Percentiles rank a stretch among this genome's conserved stretches.
These are phyloP conservation scores for Hypomecis atomaria DNA, from an alignment of 2,888 invertebrate species.

Conservation along the genomic window DNA sequence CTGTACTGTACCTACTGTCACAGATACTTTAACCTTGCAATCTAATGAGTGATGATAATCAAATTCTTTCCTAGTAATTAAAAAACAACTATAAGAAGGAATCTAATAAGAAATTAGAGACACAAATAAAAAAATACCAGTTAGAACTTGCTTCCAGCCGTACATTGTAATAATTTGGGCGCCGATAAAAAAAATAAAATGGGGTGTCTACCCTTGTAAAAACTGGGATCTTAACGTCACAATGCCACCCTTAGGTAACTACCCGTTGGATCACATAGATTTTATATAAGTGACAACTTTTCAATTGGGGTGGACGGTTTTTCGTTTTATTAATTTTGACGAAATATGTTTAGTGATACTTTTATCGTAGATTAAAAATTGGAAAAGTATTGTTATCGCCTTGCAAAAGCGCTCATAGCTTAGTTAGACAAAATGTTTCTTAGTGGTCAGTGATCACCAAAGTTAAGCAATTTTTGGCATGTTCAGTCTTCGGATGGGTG, in stretches of 20 bases:
- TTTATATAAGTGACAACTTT: slow-evolving; percentile 51
- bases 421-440: too few relatives aligned
- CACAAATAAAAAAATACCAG: not conserved
- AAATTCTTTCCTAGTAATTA: too few relatives aligned
- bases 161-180: slow-evolving; percentile 63
- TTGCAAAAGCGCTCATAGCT: too few relatives aligned
- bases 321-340: not conserved
- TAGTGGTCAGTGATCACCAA: too few relatives aligned
- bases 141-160: slow-evolving; percentile 51
- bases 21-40: too few relatives aligned
- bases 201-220: slow-evolving; percentile 77
- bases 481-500: too few relatives aligned
- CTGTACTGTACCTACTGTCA: too few relatives aligned
- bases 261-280: slow-evolving; percentile 44
- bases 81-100: too few relatives aligned
- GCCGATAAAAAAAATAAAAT: slow-evolving; percentile 78
- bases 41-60: too few relatives aligned
- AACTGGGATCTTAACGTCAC: slow-evolving; percentile 64
- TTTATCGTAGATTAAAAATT: not conserved
- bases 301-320: slow-evolving; percentile 39
- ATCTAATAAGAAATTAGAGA: too few relatives aligned
- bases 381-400: too few relatives aligned
- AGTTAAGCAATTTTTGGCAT: too few relatives aligned
- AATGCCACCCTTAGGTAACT: slow-evolving; percentile 66
- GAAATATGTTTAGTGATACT: not conserved